These are phyloP conservation scores for Phalacrocorax brasilianus DNA, from an alignment of 2,113 vertebrate genomes.

Conservation along the genomic window DNA sequence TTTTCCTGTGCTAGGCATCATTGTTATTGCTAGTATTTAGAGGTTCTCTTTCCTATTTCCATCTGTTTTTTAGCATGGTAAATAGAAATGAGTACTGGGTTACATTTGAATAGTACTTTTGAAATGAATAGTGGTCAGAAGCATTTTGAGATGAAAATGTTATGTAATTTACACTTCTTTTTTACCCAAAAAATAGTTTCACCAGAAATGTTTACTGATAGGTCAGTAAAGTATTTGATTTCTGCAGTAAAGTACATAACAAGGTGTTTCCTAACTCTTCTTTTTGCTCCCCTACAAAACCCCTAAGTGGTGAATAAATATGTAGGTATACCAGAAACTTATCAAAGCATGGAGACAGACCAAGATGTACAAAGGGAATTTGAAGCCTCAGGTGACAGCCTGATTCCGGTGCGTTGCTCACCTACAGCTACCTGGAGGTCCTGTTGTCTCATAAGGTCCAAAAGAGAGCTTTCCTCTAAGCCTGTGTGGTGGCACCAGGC, in stretches of 20 bases:
- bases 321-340: neutral
- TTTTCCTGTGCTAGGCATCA: neutral
- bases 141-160: neutral
- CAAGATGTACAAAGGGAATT: neutral
- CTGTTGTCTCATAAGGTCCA: neutral
- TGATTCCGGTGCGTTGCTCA: neutral
- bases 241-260: neutral
- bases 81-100: neutral
- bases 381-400: neutral
- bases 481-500: neutral
- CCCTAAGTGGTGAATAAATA: neutral
- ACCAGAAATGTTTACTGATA: neutral
- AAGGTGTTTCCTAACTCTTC: neutral
- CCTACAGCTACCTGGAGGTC: neutral
- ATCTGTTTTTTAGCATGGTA: neutral
- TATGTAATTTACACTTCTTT: neutral
- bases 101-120: neutral
- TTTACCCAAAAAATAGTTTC: neutral
- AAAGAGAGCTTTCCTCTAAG: neutral
- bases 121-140: neutral
- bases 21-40: neutral
- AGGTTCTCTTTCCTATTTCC: neutral
- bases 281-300: neutral
- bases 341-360: neutral
- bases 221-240: neutral